Conservation (phyloP, 2,113 vertebrate species). For the Ahaetulla prasina region DNA sequence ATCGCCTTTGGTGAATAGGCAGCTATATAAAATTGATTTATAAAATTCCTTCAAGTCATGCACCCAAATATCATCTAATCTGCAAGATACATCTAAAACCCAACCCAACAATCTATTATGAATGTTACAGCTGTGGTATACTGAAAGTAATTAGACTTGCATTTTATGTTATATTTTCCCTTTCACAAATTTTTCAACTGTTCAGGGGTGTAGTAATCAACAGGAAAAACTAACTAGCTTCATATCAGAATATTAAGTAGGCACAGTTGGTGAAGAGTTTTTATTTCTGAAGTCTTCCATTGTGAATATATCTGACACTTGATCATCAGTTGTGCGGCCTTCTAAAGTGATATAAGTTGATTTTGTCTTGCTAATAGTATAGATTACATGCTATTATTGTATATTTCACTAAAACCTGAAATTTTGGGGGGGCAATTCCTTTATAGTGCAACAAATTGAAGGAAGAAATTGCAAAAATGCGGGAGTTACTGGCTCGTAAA, state of each 20-base stretch:
- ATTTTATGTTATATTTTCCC: slow-evolving; percentile 4
- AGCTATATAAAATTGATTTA: background rate
- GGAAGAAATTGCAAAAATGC: slow-evolving; percentile 91
- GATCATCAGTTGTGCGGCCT: slow-evolving; percentile 24
- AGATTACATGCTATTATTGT: background rate
- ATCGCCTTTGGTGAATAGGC: background rate
- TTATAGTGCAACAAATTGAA: slow-evolving; percentile 89
- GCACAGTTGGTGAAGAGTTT: background rate
- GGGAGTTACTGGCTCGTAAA: slow-evolving; percentile 88
- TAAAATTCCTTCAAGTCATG: background rate
- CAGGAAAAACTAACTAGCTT: background rate
- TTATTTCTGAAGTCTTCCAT: background rate
- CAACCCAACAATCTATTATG: background rate
- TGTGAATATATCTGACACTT: background rate
- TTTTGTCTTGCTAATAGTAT: background rate
- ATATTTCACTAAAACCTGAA: background rate
- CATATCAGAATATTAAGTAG: background rate
- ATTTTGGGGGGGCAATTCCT: background rate
- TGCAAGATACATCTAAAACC: background rate
- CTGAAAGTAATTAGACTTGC: background rate
- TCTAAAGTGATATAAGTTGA: background rate
- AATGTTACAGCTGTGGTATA: background rate
- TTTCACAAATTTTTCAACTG: background rate
- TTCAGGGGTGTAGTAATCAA: background rate
- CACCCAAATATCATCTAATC: background rate